Base-by-base conservation (phyloP, 1,140 invertebrate species). In the Dreissena polymorpha region DNA sequence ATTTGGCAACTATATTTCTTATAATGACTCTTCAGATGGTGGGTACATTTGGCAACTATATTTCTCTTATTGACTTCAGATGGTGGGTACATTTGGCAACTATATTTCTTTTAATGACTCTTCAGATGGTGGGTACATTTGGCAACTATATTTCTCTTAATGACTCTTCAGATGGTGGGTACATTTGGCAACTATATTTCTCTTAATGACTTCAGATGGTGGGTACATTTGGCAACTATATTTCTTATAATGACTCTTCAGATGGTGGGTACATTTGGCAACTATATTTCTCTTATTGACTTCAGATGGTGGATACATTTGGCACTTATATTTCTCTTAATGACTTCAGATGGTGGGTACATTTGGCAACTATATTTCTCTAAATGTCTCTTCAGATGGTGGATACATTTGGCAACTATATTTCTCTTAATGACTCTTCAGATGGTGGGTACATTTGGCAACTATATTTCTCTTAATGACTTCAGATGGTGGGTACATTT, bases 21-120 rank as follows among this genome's bases (percentile, higher is more conserved):
- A n/a, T n/a, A n/a, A n/a, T n/a, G n/a, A n/a, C n/a, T n/a, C n/a
- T 60, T 60, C 83, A 91, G 90, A 76, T 86, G 18, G 88, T 91
- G 21, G 72, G 67, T 1, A 74, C 71, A 18, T 86, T 93, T 70
- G 88, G 88, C 16, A 68, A 83, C n/a, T n/a, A n/a, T n/a, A n/a
- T n/a, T n/a, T n/a, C n/a, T n/a, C n/a, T n/a, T n/a, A n/a, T n/a
- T n/a, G n/a, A n/a, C n/a, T 60, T 60, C 83, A 91, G 90, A 76
- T 86, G 18, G 88, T 91, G 21, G 72, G 67, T 1, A 74, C 71
- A 18, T 86, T 93, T 70, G 88, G 88, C 16, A 68, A 83, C n/a
- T n/a, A n/a, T n/a, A n/a, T n/a, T n/a, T n/a, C n/a, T n/a, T n/a
- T n/a, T n/a, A n/a, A n/a, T n/a, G n/a, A n/a, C n/a, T n/a, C n/a